Evolutionary conservation across 2,113 vertebrate genomes (phyloP).

Genomic region (Hirundichthys speculiger): DNA sequence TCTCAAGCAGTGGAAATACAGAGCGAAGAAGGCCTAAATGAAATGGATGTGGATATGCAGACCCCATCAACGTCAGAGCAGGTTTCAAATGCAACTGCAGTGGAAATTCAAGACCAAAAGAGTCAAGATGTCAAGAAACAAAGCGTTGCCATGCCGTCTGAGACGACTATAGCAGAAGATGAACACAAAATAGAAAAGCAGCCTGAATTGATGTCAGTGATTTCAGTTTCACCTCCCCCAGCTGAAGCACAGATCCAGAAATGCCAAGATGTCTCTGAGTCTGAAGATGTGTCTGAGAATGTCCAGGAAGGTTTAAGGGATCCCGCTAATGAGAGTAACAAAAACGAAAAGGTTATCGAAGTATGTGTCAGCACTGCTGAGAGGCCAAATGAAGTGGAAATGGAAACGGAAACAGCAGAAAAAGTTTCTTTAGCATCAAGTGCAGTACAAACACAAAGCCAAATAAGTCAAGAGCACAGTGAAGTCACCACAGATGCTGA

Average conservation of each 20-base stretch:
- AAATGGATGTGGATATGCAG: background rate
- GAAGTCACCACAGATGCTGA: conserved; percentile 4
- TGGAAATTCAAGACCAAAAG: conserved; percentile 15
- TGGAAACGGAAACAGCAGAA: conserved; percentile 22
- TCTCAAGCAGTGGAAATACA: conserved; percentile 3
- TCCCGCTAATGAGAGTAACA: conserved; percentile 13
- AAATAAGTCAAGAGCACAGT: conserved; percentile 11
- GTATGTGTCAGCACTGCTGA: conserved; percentile 1
- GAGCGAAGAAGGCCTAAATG: background rate
- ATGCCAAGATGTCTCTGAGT: background rate
- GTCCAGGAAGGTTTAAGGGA: background rate
- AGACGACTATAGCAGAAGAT: background rate
- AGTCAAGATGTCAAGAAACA: background rate
- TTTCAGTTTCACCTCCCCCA: background rate
- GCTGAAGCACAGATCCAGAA: conserved; percentile 3
- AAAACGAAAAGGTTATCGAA: background rate
- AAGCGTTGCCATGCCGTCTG: background rate
- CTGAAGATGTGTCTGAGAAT: background rate
- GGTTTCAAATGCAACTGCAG: background rate
- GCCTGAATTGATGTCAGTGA: background rate
- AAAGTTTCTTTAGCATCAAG: conserved; percentile 14
- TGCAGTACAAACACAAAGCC: conserved; percentile 16
- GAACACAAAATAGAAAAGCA: conserved; percentile 3
- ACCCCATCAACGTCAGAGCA: background rate
- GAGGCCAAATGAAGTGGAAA: conserved; percentile 20